Evolutionary conservation across 1,140 invertebrate species (phyloP).

Genomic region (Mizuhopecten yessoensis): DNA sequence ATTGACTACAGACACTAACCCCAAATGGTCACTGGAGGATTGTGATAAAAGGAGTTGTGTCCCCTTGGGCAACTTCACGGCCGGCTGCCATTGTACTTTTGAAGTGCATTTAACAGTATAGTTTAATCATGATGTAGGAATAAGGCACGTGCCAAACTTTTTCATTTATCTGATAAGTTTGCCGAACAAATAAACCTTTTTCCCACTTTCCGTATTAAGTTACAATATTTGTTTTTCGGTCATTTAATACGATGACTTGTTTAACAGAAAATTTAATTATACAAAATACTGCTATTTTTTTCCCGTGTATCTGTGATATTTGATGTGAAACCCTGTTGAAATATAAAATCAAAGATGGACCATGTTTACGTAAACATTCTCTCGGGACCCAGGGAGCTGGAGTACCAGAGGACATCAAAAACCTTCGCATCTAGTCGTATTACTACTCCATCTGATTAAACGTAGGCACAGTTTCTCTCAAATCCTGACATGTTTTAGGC

Average conservation of each 20-base stretch:
- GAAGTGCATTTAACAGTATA: background rate
- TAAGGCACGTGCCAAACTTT: background rate
- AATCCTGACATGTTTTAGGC: background rate
- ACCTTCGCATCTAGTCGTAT: background rate
- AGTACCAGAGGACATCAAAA: background rate
- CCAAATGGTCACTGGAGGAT: background rate
- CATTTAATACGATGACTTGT: background rate
- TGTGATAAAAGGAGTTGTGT: slow-evolving; percentile 12
- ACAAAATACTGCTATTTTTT: slow-evolving; percentile 29
- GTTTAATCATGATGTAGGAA: slow-evolving; percentile 21
- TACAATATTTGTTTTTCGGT: slow-evolving; percentile 9
- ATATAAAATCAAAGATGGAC: slow-evolving; percentile 14
- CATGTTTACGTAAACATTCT: background rate
- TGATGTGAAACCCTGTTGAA: slow-evolving; percentile 32
- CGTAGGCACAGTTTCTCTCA: background rate
- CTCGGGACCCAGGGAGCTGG: background rate
- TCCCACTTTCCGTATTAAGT: background rate
- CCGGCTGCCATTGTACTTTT: background rate
- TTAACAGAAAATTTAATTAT: background rate
- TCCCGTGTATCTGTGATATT: background rate
- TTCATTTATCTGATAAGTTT: slow-evolving; percentile 35
- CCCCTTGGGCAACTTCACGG: background rate
- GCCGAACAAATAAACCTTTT: slow-evolving; percentile 23
- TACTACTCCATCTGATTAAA: slow-evolving; percentile 21
- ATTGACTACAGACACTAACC: background rate